Evolutionary conservation across 2,113 vertebrate genomes (phyloP), one percentile per base, ranked within the genome.

Genomic region (Merops nubicus): DNA sequence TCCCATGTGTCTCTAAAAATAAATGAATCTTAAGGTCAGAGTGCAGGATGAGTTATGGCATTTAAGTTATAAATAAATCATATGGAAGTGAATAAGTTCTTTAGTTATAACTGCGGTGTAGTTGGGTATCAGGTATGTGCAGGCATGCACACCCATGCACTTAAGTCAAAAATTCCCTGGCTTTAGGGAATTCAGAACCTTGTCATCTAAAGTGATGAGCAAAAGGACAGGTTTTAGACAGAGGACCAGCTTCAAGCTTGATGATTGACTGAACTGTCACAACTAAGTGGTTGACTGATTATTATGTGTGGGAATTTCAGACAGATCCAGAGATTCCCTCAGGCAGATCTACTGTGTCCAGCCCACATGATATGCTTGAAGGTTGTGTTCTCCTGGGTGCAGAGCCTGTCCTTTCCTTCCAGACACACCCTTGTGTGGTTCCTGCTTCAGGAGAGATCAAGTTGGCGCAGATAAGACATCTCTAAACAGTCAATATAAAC

Each of bases 21-120:
- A 28, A 77, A 74, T 19, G 22, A 5, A 25, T 10, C 12, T 59
- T 40, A 45, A 83, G n/a, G 36, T 25, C 28, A 62, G 74, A 81
- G 22, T 12, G 38, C 1, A 0, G 12, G 38, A 64, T 3, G 1
- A 83, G 10, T 5, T 60, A 11, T 15, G 29, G 11, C 14, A 56
- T 42, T 60, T 42, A 23, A 73, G 5, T 64, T 50, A 68, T n/a
- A 74, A 89, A 69, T 70, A 5, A 67, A 19, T 57, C 11, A 34
- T 31, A 67, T 21, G n/a, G 54, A 79, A 68, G 11, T 33, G 18
- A 75, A 9, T 65, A 23, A 28, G 14, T n/a, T 65, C n/a, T 75
- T n/a, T 7, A 42, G 31, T 65, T 89, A 40, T 25, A 78, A 50
- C 54, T 45, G 29, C 50, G 38, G n/a, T 70, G 22, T 16, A 50